phyloP scores from a whole-genome alignment of 2,113 vertebrate genomes.

The Oryzias melastigma region DNA sequence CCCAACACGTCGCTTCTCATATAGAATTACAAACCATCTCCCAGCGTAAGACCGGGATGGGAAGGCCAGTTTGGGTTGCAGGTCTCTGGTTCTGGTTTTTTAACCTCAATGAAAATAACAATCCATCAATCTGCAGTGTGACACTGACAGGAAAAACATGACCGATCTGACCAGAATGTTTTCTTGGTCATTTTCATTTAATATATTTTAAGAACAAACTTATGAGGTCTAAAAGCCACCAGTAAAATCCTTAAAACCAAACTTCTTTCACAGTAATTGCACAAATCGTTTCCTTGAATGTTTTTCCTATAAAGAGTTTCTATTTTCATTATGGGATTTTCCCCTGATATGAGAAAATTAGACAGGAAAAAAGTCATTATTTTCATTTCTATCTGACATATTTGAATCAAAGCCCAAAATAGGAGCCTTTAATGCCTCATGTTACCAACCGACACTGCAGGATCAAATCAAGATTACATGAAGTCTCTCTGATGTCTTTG shows the following conservation, averaged over 20 bases:
- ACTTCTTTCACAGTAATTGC: conserved; percentile 3
- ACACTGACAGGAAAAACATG: conserved; percentile 36
- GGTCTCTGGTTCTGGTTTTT: conserved; percentile 39
- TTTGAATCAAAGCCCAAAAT: conserved; percentile 17
- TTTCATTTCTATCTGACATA: conserved; percentile 9
- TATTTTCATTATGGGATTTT: conserved; percentile 31
- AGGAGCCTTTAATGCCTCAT: conserved; percentile 27
- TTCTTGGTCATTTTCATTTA: too few relatives aligned
- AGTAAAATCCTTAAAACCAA: conserved; percentile 4
- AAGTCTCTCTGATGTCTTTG: too few relatives aligned
- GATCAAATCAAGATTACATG: conserved; percentile 15
- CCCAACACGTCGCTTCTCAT: conserved; percentile 47
- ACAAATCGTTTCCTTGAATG: conserved; percentile 17
- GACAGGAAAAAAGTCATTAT: conserved; percentile 11
- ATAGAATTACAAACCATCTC: conserved; percentile 65
- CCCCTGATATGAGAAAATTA: conserved; percentile 18
- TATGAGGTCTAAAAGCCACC: too few relatives aligned
- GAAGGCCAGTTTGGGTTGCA: conserved; percentile 53
- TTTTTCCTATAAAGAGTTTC: conserved; percentile 4
- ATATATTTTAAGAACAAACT: too few relatives aligned
- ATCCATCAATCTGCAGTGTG: conserved; percentile 55
- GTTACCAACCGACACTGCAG: conserved; percentile 10
- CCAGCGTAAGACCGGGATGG: conserved; percentile 37
- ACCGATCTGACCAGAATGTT: conserved; percentile 12
- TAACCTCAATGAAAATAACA: conserved; percentile 55